A percentile compares a stretch with the other conserved stretches of the same genome.
Conservation (phyloP, 2,888 invertebrate species). For the Pachymerium ferrugineum region DNA sequence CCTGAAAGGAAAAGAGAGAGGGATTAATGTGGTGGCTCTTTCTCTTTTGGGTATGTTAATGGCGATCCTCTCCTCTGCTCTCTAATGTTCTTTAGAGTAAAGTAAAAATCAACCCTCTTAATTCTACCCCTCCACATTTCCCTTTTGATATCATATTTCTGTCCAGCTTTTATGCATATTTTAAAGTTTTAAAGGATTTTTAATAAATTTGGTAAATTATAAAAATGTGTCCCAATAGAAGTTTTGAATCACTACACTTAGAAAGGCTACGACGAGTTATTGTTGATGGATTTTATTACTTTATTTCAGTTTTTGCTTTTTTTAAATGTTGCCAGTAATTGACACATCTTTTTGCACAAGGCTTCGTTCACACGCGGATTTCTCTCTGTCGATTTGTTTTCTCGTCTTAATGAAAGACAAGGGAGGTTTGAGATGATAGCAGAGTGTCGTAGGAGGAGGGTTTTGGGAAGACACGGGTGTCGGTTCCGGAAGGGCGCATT, state of each 20-base stretch:
- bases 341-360: constrained; percentile 6
- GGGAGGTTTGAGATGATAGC: constrained; percentile 23
- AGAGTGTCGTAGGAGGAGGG: neutral
- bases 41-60: constrained; percentile 17
- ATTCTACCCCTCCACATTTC: no score
- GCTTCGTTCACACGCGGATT: constrained; percentile 19
- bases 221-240: no score
- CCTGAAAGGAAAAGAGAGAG: constrained; percentile 35
- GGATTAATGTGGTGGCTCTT: constrained; percentile 15
- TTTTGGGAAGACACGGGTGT: neutral
- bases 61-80: neutral
- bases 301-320: neutral
- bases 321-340: neutral
- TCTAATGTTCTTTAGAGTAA: constrained; percentile 27
- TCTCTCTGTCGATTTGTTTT: constrained; percentile 15
- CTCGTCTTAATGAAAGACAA: constrained; percentile 8
- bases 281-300: no score
- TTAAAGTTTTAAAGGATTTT: neutral
- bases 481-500: constrained; percentile 24
- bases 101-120: constrained; percentile 23
- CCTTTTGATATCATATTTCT: neutral
- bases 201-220: no score
- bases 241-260: no score
- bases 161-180: neutral
- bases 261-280: no score